phyloP scores from a whole-genome alignment of 2,113 vertebrate species.

The Epinephelus moara region DNA sequence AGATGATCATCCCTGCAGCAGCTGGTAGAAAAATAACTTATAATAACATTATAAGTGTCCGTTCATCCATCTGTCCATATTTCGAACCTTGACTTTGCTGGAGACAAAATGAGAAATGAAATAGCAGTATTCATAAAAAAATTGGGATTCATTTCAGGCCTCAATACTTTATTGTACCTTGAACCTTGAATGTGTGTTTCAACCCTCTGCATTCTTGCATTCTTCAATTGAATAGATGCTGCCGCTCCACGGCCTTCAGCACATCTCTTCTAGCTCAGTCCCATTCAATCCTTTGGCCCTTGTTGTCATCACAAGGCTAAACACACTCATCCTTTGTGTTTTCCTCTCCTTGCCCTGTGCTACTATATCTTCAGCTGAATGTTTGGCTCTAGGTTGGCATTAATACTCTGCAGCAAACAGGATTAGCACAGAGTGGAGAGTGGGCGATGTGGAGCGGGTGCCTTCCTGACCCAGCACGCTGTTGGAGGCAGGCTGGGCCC shows the following conservation, averaged over 20 bases:
- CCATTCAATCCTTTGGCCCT: slow-evolving; percentile 23
- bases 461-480: slow-evolving; percentile 64
- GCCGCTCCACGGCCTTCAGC: slow-evolving; percentile 17
- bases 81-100: background rate
- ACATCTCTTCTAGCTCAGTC: background rate
- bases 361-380: slow-evolving; percentile 7
- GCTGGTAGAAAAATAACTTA: background rate
- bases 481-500: slow-evolving; percentile 55
- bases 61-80: background rate
- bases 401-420: slow-evolving; percentile 62
- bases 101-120: slow-evolving; percentile 7
- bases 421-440: slow-evolving; percentile 63
- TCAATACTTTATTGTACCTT: background rate
- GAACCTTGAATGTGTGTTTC: slow-evolving; percentile 17
- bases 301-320: slow-evolving; percentile 57
- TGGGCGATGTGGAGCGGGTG: slow-evolving; percentile 47
- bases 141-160: background rate
- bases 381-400: slow-evolving; percentile 45
- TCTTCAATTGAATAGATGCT: background rate
- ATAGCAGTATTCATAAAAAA: background rate
- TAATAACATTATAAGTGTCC: background rate
- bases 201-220: slow-evolving; percentile 7
- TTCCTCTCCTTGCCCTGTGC: background rate
- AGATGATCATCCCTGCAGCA: background rate
- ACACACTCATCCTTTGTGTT: slow-evolving; percentile 47